Evolutionary conservation across 1,140 invertebrate genomes (phyloP), one percentile per base, ranked within the genome.

Genomic region (Hycleus phaleratus): DNA sequence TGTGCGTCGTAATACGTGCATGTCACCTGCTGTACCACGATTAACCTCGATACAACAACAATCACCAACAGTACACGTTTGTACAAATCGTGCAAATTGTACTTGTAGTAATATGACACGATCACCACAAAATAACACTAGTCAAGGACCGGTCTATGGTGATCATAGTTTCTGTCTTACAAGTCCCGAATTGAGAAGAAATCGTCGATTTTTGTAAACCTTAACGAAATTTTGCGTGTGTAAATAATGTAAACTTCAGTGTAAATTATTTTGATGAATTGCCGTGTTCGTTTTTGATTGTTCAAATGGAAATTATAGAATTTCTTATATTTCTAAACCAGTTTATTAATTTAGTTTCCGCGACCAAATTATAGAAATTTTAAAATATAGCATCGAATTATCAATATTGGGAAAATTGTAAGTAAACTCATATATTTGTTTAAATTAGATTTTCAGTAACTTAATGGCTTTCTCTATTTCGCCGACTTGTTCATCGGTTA

Each of bases 401-500:
- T 18, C 18, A 18, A 18, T 18, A 18, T 18, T 18, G 18, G 18
- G 18, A 18, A 18, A 18, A 18, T 18, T 18, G 18, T 18, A 18
- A 18, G 18, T 18, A 18, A 18, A 18, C 18, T 18, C 1, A 18
- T 18, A 18, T 18, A 18, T 2, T 18, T 18, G 18, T 18, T 18
- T 18, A 18, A 18, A 32, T 32, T 7, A 32, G 2, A 32, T 32
- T 32, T 32, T 4, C 7, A 32, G 7, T 9, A 25, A 7, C 32
- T 45, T 51, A 10, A 61, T 43, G 38, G 42, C 8, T 3, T n/a
- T 43, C 38, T 56, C 49, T 47, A 65, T 55, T 46, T 60, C 56
- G 24, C 47, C 54, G 7, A 61, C 55, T 49, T 74, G 68, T 44
- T 72, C 65, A 10, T 58, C 26, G 7, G 72, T 68, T 1, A 83